phyloP scores from a whole-genome alignment of 2,113 vertebrate species.

The Uria lomvia region DNA sequence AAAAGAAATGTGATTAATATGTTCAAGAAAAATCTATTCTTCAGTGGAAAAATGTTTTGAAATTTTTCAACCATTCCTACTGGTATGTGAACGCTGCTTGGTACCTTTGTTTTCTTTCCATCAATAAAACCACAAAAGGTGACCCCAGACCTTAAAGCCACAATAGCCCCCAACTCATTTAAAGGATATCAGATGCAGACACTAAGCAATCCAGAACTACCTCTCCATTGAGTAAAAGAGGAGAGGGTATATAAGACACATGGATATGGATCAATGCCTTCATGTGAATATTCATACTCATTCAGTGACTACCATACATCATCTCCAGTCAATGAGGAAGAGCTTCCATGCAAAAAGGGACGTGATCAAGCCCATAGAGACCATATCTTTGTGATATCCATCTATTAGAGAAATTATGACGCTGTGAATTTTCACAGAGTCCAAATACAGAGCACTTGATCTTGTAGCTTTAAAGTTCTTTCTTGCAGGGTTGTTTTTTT shows the following conservation, averaged over 20 bases:
- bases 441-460: not conserved
- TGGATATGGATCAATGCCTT: not conserved
- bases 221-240: not conserved
- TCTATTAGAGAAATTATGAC: not conserved
- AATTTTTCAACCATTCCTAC: not conserved
- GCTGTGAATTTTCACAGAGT: not conserved
- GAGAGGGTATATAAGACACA: not conserved
- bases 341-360: not conserved
- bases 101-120: not conserved
- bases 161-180: not conserved
- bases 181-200: not conserved
- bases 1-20: not conserved
- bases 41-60: not conserved
- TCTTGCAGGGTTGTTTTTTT: not conserved
- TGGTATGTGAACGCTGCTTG: not conserved
- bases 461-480: conserved; percentile 7
- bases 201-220: not conserved
- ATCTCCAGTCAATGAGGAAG: not conserved
- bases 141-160: not conserved
- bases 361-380: not conserved
- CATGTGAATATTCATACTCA: not conserved
- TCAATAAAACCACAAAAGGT: not conserved
- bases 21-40: not conserved
- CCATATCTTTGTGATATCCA: not conserved
- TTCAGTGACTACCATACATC: not conserved